These are phyloP conservation scores for Harpagoxenus sublaevis DNA, from an alignment of 2,888 invertebrate species.

Conservation along the genomic window DNA sequence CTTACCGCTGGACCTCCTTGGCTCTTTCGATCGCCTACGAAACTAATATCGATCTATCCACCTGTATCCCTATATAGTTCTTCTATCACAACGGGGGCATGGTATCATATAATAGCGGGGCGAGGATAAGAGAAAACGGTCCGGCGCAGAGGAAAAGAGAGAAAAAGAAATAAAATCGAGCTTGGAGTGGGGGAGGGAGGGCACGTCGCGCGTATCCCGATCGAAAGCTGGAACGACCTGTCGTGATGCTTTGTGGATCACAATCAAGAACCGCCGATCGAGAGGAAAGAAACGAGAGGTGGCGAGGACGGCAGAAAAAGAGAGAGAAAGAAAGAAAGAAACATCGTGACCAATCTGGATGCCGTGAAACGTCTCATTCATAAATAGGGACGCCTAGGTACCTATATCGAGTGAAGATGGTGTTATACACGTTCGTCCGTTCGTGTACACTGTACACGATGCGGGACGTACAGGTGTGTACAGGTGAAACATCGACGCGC, in stretches of 20 bases:
- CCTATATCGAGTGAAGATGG: slow-evolving; percentile 1
- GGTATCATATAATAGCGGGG: slow-evolving; percentile 6
- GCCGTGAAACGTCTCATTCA: slow-evolving; percentile 77
- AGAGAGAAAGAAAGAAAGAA: slow-evolving; percentile 48
- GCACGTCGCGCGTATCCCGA: slow-evolving; percentile 25
- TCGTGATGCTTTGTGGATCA: slow-evolving; percentile 4
- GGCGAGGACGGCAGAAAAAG: slow-evolving; percentile 49
- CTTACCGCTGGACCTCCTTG: slow-evolving; percentile 51
- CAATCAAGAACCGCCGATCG: background rate
- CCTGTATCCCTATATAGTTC: slow-evolving; percentile 35
- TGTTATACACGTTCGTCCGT: background rate
- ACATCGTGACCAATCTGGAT: slow-evolving; percentile 76
- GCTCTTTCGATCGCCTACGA: slow-evolving; percentile 22
- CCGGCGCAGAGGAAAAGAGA: slow-evolving; percentile 15
- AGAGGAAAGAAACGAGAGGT: slow-evolving; percentile 41
- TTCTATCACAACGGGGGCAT: slow-evolving; percentile 14
- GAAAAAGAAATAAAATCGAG: slow-evolving; percentile 18
- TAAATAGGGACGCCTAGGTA: slow-evolving; percentile 71
- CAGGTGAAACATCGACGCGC: slow-evolving; percentile 72
- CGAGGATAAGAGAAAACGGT: slow-evolving; percentile 21
- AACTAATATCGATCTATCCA: slow-evolving; percentile 55
- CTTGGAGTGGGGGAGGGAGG: background rate
- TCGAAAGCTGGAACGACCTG: slow-evolving; percentile 25
- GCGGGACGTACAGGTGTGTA: slow-evolving; percentile 61
- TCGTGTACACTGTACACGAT: background rate